These are phyloP conservation scores for Chrysomela aeneicollis DNA, from an alignment of 2,888 invertebrate species.

Conservation along the genomic window DNA sequence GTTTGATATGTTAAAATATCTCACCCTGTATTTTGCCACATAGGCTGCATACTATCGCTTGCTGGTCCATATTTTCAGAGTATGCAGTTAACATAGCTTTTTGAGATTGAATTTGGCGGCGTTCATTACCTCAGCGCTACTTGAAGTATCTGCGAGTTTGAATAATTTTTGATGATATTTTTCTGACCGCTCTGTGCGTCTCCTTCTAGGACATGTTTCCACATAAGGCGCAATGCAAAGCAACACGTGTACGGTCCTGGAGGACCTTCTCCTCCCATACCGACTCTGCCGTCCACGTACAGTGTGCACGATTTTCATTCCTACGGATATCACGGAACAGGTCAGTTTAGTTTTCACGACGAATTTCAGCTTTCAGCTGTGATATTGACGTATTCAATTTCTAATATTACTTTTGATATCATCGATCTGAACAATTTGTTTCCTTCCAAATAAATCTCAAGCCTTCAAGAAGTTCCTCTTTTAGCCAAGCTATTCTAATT, in stretches of 20 bases:
- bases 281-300: slow-evolving; percentile 88
- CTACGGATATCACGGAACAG: slow-evolving; percentile 80
- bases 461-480: too few relatives aligned
- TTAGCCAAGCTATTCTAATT: too few relatives aligned
- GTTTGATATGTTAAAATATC: not conserved
- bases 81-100: slow-evolving; percentile 33
- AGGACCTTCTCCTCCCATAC: slow-evolving; percentile 76
- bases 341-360: too few relatives aligned
- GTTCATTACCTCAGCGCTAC: not conserved
- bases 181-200: not conserved
- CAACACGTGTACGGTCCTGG: slow-evolving; percentile 69
- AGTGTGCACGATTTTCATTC: slow-evolving; percentile 96
- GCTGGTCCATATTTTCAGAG: slow-evolving; percentile 22
- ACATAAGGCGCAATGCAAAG: slow-evolving; percentile 86
- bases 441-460: too few relatives aligned
- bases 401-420: too few relatives aligned
- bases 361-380: too few relatives aligned
- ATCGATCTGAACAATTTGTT: too few relatives aligned
- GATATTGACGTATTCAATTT: too few relatives aligned
- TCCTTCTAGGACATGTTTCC: slow-evolving; percentile 81
- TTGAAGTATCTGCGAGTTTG: not conserved
- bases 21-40: slow-evolving; percentile 17
- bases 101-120: slow-evolving; percentile 23
- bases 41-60: slow-evolving; percentile 21
- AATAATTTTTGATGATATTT: slow-evolving; percentile 12